Evolutionary conservation across 2,113 vertebrate genomes (phyloP).

Genomic region (Osmerus mordax): DNA sequence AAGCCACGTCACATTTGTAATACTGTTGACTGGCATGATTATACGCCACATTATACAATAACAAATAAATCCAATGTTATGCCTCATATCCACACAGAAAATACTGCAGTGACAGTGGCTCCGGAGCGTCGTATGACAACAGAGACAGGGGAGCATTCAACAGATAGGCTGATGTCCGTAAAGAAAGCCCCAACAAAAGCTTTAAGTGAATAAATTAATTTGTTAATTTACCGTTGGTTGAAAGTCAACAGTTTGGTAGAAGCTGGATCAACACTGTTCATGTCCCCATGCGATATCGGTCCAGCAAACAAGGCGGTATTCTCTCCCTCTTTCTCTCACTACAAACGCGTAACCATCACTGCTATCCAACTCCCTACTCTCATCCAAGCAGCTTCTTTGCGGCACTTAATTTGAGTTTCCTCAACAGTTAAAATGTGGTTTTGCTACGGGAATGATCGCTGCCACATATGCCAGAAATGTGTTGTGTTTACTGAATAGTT

Average conservation of each 20-base stretch:
- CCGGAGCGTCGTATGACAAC: not conserved
- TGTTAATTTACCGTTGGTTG: constrained; percentile 71
- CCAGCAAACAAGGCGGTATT: constrained; percentile 48
- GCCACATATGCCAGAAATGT: not conserved
- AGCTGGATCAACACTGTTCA: constrained; percentile 69
- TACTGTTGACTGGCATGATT: too few species aligned
- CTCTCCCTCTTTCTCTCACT: constrained; percentile 30
- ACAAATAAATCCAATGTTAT: not conserved
- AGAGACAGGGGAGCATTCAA: not conserved
- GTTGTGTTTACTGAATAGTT: too few species aligned
- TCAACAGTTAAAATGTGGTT: not conserved
- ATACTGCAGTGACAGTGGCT: constrained; percentile 19
- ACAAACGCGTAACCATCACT: constrained; percentile 54
- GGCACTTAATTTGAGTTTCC: not conserved
- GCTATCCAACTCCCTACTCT: constrained; percentile 35
- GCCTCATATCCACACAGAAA: not conserved
- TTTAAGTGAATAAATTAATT: constrained; percentile 4
- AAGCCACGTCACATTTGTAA: too few species aligned
- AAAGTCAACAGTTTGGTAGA: constrained; percentile 76
- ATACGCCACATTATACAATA: too few species aligned
- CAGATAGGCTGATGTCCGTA: not conserved
- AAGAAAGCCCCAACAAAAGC: not conserved
- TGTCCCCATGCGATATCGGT: constrained; percentile 69
- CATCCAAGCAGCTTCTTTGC: constrained; percentile 16
- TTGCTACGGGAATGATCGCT: not conserved